Evolutionary conservation across 2,888 invertebrate species (phyloP).

Genomic region (Troglohyphantes excavatus): DNA sequence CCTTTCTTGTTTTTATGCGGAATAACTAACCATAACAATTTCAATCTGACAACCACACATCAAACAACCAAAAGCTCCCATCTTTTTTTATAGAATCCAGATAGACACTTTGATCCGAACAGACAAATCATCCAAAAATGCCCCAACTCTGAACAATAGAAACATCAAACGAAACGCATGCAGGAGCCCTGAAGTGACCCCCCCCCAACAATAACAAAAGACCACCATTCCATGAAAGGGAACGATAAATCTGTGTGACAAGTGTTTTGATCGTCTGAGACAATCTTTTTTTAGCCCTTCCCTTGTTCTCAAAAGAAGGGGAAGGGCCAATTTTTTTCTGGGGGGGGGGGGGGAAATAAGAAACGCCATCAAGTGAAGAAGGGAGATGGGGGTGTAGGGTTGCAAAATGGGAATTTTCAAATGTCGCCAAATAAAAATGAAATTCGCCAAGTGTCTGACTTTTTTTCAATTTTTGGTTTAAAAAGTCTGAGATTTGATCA

Average conservation of each 20-base stretch:
- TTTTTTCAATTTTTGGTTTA: too few relatives aligned
- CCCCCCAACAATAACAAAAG: constrained; percentile 68
- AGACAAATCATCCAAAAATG: not conserved
- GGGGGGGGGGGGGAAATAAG: constrained; percentile 8
- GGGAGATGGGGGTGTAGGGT: constrained; percentile 22
- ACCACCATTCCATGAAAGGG: constrained; percentile 66
- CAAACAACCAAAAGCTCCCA: too few relatives aligned
- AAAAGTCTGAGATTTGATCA: too few relatives aligned
- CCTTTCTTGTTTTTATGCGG: too few relatives aligned
- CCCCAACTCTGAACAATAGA: constrained; percentile 36
- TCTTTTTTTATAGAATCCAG: not conserved
- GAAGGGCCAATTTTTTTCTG: constrained; percentile 43
- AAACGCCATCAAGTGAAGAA: constrained; percentile 45
- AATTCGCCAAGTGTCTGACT: too few relatives aligned
- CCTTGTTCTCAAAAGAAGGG: constrained; percentile 37
- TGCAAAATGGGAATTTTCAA: too few relatives aligned
- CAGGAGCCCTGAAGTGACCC: constrained; percentile 66
- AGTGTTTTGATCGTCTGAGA: constrained; percentile 77
- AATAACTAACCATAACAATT: too few relatives aligned
- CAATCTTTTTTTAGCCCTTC: constrained; percentile 50
- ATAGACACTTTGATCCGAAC: not conserved
- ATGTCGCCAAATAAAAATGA: too few relatives aligned
- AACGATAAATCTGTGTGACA: constrained; percentile 75
- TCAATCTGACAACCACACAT: too few relatives aligned
- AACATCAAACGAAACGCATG: constrained; percentile 68